Conservation (phyloP, 2,888 invertebrate species). For the Apodemia duryi region DNA sequence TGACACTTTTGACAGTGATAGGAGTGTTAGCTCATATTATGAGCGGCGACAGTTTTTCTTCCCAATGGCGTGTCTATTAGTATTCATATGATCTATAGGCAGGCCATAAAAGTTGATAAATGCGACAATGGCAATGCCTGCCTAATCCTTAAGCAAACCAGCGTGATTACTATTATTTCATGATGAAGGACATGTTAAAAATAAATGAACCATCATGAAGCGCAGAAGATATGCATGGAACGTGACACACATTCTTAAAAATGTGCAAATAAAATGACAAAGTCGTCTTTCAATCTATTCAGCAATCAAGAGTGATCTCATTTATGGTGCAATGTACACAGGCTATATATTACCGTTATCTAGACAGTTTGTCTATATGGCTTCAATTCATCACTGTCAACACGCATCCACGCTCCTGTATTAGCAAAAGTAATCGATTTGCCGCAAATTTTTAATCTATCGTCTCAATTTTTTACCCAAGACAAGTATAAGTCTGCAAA, state of each 20-base stretch:
- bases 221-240: slow-evolving; percentile 14
- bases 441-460: slow-evolving; percentile 35
- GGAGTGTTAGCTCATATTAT: too few species aligned
- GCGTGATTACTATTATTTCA: too few species aligned
- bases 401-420: slow-evolving; percentile 30
- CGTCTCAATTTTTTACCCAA: background rate
- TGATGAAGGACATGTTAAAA: too few species aligned
- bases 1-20: too few species aligned
- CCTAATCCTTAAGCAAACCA: too few species aligned
- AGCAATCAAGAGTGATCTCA: slow-evolving; percentile 49
- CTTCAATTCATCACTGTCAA: slow-evolving; percentile 68
- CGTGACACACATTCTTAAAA: slow-evolving; percentile 41
- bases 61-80: too few species aligned
- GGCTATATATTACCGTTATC: slow-evolving; percentile 73
- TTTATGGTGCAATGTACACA: slow-evolving; percentile 49
- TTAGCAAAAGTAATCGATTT: slow-evolving; percentile 59
- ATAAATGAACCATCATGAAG: too few species aligned
- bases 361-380: slow-evolving; percentile 62
- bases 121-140: too few species aligned
- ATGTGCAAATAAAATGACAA: background rate
- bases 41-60: too few species aligned
- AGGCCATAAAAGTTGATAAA: too few species aligned
- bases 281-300: slow-evolving; percentile 39
- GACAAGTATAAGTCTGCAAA: too few species aligned
- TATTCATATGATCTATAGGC: too few species aligned